phyloP scores from a whole-genome alignment of 53 echinoderm and acorn worm species.

The Crossaster papposus region DNA sequence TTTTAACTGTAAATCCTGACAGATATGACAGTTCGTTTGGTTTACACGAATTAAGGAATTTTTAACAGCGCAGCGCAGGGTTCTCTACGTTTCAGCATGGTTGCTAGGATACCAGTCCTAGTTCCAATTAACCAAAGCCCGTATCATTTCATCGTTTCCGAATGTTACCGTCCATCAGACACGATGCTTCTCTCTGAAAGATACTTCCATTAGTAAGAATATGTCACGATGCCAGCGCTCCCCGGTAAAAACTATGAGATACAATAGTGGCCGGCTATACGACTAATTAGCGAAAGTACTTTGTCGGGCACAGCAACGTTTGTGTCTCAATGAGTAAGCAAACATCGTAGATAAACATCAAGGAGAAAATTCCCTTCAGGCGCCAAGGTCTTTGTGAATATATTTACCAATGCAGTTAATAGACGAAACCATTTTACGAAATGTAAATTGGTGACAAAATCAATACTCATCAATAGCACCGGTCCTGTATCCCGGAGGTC shows the following conservation, averaged over 20 bases:
- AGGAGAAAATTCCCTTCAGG: neutral
- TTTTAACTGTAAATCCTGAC: neutral
- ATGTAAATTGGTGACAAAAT: neutral
- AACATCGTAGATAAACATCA: conserved; percentile 4
- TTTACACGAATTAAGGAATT: neutral
- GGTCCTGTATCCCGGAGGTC: too few species aligned
- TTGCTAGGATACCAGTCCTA: conserved; percentile 33
- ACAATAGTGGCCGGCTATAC: neutral
- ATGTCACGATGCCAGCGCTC: neutral
- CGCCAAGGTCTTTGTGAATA: neutral
- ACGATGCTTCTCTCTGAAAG: neutral
- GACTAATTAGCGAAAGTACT: neutral
- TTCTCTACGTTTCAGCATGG: neutral
- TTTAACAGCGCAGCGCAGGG: neutral
- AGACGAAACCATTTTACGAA: conserved; percentile 2
- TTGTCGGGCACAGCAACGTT: neutral
- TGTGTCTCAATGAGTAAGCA: neutral
- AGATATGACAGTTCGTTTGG: neutral
- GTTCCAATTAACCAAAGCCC: neutral
- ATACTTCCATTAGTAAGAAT: neutral
- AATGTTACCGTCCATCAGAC: conserved; percentile 13
- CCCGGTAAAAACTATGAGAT: neutral
- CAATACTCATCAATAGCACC: too few species aligned
- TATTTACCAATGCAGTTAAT: neutral
- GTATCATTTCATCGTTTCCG: neutral